Evolutionary conservation across 1,140 invertebrate genomes (phyloP), one percentile per base, ranked within the genome.

Genomic region (Berghia stephanieae): DNA sequence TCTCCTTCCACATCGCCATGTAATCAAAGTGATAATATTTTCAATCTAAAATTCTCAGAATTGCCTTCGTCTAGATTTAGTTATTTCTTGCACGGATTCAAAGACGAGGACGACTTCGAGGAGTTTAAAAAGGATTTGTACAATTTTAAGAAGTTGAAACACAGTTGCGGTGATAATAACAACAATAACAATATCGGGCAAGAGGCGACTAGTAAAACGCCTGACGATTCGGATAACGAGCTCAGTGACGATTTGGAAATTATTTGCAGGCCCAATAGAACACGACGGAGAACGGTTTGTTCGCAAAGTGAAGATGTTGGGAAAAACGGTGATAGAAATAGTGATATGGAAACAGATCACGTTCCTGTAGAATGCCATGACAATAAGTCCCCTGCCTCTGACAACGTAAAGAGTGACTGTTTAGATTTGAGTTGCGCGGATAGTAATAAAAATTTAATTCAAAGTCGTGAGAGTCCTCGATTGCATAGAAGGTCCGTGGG

Each of bases 91-190:
- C 75, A 85, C 81, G 85, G 84, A 24, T 87, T 86, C 78, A 36
- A 75, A 13, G 84, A 85, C 80, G 84, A 86, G 69, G 76, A 84
- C n/a, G 86, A 87, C 71, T 87, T 86, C 80, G 86, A 87, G 70
- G 86, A 86, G 31, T 85, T 87, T 75, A 87, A 87, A 74, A 82
- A 83, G 40, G 84, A 86, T 63, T 80, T 86, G 68, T 67, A 77
- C 18, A 81, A 86, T 74, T 85, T 86, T 71, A 79, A 78, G 52
- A 75, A 72, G 18, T 67, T 80, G 36, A 78, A 79, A 49, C 38
- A 78, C 21, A 42, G 27, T 38, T 69, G 52, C 27, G 69, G 66
- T 46, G 75, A 72, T 18, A 46, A 36, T 75, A 55, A 68, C n/a
- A n/a, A n/a, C n/a, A n/a, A n/a, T n/a, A n/a, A n/a, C n/a, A n/a